Base-by-base conservation (phyloP, 2,113 vertebrate genomes). In the Apodemus sylvaticus region DNA sequence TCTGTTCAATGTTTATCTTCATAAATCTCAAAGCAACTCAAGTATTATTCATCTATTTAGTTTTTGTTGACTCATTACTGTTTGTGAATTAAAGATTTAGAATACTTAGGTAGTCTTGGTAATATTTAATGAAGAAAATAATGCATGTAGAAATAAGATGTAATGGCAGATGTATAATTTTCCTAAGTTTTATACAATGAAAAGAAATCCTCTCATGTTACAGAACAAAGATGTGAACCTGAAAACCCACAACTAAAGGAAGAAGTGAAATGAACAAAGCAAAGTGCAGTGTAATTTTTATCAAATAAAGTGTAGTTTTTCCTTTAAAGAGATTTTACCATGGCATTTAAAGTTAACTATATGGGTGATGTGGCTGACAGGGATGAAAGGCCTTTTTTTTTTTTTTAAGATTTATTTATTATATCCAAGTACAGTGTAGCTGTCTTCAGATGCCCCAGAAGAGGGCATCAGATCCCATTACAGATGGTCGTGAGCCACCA, bases 131-230 rank as follows among this genome's bases (percentile, higher is more conserved):
- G 76, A 2, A 48, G 71, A 36, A 93, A 89, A 7, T 70, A 83
- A 79, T 39, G 93, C 85, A 83, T 64, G 14, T 93, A 94, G 51
- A 86, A 81, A 93, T 3, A 45, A 34, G 5, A 88, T 51, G 60
- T 89, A 91, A 93, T 86, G 73, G 11, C 39, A 90, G 48, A 73
- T 77, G 86, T 11, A 73, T 92, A 97, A 94, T 92, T 88, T 48
- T 90, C 7, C 39, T 58, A 48, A 62, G 13, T 86, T 74, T 95
- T 82, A 60, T 53, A 58, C 96, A 95, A 82, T 68, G 14, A 13
- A 94, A 95, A 55, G 14, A 96, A 95, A 68, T 68, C 55, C 16
- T 81, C 26, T 89, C 39, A 94, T 19, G 13, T 64, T 86, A 62
- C 19, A 91, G 79, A 24, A 83, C 48, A 17, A 86, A 89, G 4